Evolutionary conservation across 2,113 vertebrate genomes (phyloP).

Genomic region (Triplophysa dalaica): DNA sequence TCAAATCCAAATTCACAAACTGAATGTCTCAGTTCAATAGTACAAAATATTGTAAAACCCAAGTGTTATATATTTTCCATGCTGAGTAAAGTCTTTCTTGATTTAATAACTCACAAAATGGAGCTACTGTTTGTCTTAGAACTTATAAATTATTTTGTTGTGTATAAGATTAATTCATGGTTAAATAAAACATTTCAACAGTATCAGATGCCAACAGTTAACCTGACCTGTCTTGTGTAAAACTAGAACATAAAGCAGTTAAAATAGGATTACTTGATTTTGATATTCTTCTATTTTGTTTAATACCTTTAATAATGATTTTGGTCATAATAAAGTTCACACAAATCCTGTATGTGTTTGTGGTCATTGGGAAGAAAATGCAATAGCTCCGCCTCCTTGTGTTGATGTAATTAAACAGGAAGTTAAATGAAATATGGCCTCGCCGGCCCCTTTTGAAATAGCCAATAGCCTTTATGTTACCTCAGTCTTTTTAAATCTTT

Average conservation of each 20-base stretch:
- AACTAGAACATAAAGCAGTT: neutral
- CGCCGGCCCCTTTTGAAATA: no score
- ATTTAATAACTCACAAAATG: conserved; percentile 5
- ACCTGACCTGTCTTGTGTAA: neutral
- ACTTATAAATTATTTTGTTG: neutral
- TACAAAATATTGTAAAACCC: no score
- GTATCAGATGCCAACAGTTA: neutral
- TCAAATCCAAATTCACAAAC: neutral
- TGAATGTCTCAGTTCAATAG: no score
- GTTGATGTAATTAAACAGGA: no score
- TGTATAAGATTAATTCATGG: neutral
- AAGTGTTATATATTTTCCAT: neutral
- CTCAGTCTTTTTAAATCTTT: no score
- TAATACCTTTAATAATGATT: conserved; percentile 4
- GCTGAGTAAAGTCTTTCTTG: neutral
- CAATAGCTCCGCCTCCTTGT: no score
- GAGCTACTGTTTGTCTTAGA: neutral
- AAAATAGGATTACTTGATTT: neutral
- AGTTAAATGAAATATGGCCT: no score
- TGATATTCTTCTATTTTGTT: neutral
- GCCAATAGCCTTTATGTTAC: no score
- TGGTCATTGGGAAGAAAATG: no score
- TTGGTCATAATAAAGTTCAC: neutral
- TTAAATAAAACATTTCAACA: conserved; percentile 1
- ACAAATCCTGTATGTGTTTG: neutral